Base-by-base conservation (phyloP, 2,797 vertebrate genomes). In the Coregonus sp. region DNA sequence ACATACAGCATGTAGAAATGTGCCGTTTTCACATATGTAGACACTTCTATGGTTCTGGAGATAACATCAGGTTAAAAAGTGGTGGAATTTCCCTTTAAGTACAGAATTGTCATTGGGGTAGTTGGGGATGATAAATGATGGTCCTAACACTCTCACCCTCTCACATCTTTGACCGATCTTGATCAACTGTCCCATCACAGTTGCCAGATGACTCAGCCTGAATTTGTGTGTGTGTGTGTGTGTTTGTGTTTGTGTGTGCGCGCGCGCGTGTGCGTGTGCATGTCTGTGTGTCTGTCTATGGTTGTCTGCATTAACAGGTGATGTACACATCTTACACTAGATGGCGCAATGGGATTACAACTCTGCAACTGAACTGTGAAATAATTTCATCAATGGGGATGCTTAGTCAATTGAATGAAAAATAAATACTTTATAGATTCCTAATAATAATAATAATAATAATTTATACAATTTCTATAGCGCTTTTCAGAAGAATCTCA, bases 321-420 rank as follows among this genome's bases (percentile, higher is more conserved):
- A 47, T 63, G 18, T 47, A 12, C 15, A 47, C 5, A 35, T 9
- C 75, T 33, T 18, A 33, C 92, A 85, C 87, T 81, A 92, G 93
- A 86, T 90, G 90, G 86, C 66, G 86, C 82, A 85, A 18, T 82
- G 51, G 72, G 15, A 81, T 35, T 76, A 78, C 50, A 31, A 63
- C 76, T 50, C 40, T 18, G 65, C 59, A 63, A 29, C 9, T 47
- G 5, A 63, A 40, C 37, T 15, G 15, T 51, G 11, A 25, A 50
- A 71, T 29, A 5, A 29, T 15, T 16, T 56, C 0, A 37, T 69
- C 16, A 35, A 40, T 37, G 2, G 33, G 35, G 29, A 16, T 37
- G 66, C 35, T 37, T 18, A 37, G 31, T 3, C 18, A 59, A 59
- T 59, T 59, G 1, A 59, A 59, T 59, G 16, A 59, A 59, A 59